phyloP scores from a whole-genome alignment of 2,113 vertebrate genomes.

The Zapus hudsonius region DNA sequence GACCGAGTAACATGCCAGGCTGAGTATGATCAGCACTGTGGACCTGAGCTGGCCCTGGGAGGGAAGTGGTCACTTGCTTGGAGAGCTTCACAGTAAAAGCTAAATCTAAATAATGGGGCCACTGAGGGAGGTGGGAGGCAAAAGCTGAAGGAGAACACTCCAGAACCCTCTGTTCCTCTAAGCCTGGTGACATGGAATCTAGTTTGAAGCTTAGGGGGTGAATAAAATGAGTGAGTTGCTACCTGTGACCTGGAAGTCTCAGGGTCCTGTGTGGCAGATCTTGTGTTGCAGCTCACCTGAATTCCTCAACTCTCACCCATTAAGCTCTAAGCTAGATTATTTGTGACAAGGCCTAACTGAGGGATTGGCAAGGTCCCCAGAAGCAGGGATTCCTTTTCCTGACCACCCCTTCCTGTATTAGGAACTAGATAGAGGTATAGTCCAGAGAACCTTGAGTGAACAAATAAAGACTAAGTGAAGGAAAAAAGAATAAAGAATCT shows the following conservation, averaged over 20 bases:
- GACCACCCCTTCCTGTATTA: background rate
- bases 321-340: conserved; percentile 22
- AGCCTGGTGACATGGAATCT: background rate
- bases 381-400: background rate
- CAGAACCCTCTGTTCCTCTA: background rate
- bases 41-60: background rate
- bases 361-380: background rate
- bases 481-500: background rate
- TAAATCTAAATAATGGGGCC: background rate
- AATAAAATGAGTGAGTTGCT: background rate
- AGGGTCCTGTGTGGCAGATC: background rate
- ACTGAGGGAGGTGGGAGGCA: background rate
- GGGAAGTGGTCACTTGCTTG: background rate
- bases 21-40: background rate
- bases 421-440: background rate
- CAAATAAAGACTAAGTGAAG: background rate
- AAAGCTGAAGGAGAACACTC: background rate
- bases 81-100: background rate
- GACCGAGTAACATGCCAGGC: background rate
- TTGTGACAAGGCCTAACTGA: background rate
- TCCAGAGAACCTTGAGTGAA: background rate
- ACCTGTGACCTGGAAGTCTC: background rate
- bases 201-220: background rate
- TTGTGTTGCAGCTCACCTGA: background rate
- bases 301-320: background rate